phyloP scores from a whole-genome alignment of 2,797 vertebrate genomes.

The Borostomias antarcticus region DNA sequence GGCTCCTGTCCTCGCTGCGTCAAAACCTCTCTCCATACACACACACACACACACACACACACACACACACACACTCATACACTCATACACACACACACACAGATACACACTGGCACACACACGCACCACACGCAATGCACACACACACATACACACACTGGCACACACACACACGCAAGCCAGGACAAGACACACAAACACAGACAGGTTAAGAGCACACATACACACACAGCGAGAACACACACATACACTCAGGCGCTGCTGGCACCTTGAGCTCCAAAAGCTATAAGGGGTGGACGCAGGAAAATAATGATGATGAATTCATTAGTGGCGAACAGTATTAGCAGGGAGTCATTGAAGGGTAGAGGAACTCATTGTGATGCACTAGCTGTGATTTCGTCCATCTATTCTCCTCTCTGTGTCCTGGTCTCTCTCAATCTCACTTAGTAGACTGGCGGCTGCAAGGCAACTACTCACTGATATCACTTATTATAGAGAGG shows the following conservation, averaged over 20 bases:
- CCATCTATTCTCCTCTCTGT: not conserved
- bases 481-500: not conserved
- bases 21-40: slow-evolving; percentile 41
- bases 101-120: slow-evolving; percentile 26
- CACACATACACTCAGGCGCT: not conserved
- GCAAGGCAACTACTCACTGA: slow-evolving; percentile 7
- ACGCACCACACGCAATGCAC: too few relatives aligned
- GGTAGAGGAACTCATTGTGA: too few relatives aligned
- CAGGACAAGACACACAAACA: slow-evolving; percentile 19
- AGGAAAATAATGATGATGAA: slow-evolving; percentile 3
- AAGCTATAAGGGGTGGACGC: not conserved
- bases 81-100: slow-evolving; percentile 33
- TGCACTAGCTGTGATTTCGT: not conserved
- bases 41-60: slow-evolving; percentile 34
- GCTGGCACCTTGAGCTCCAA: not conserved
- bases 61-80: slow-evolving; percentile 13
- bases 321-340: not conserved
- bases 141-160: slow-evolving; percentile 33
- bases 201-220: too few relatives aligned
- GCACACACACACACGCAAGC: slow-evolving; percentile 13
- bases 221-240: slow-evolving; percentile 21
- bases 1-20: slow-evolving; percentile 70
- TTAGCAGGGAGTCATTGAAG: slow-evolving; percentile 4
- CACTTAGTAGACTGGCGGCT: not conserved
- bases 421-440: not conserved